phyloP scores from a whole-genome alignment of 2,797 vertebrate species.

The Coregonus ussuriensis region DNA sequence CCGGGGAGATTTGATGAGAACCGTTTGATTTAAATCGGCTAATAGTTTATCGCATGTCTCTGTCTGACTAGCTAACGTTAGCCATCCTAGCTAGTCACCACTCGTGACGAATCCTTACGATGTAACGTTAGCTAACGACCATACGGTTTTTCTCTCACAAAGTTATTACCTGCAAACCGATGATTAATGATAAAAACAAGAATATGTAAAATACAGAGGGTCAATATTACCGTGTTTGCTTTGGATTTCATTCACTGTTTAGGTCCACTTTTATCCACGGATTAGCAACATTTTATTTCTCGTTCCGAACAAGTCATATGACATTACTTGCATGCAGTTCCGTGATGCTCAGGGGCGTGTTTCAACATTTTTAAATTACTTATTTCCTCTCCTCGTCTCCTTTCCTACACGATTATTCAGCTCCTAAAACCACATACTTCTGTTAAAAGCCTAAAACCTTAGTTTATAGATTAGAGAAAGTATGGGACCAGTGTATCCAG shows the following conservation, averaged over 20 bases:
- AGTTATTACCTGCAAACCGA: background rate
- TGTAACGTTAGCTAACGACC: background rate
- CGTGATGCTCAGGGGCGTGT: slow-evolving; percentile 16
- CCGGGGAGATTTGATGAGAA: too few relatives aligned
- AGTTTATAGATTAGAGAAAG: too few relatives aligned
- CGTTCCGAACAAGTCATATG: slow-evolving; percentile 45
- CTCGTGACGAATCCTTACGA: background rate
- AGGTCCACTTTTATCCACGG: slow-evolving; percentile 39
- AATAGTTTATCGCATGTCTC: background rate
- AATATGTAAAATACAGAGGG: background rate
- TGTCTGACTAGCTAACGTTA: background rate
- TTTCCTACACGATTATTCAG: background rate
- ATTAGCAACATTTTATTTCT: slow-evolving; percentile 38
- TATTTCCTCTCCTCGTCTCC: background rate
- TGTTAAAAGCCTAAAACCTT: background rate
- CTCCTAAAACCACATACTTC: background rate
- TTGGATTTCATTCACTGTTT: slow-evolving; percentile 37
- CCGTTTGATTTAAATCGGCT: too few relatives aligned
- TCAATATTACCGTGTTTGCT: slow-evolving; percentile 4
- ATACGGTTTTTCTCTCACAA: background rate
- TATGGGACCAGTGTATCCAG: too few relatives aligned
- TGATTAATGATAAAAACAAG: background rate
- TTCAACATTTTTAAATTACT: background rate
- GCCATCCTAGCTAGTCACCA: background rate
- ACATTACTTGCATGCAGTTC: slow-evolving; percentile 39